Conservation (phyloP, 2,888 invertebrate genomes). For the Mystacides longicornis region DNA sequence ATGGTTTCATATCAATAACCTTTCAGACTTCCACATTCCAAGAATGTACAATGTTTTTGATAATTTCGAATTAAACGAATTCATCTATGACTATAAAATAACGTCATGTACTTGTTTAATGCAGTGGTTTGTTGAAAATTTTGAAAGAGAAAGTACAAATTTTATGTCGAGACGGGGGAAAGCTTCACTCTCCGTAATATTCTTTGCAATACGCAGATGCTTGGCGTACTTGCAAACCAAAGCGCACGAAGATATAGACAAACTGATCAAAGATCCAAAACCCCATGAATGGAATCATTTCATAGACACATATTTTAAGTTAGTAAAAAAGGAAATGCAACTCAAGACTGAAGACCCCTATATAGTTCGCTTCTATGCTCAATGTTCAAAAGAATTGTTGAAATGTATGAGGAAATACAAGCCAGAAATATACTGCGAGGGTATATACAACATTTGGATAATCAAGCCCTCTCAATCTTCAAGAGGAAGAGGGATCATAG, state of each 20-base stretch:
- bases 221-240: slow-evolving; percentile 53
- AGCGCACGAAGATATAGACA: slow-evolving; percentile 60
- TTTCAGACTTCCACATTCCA: slow-evolving; percentile 62
- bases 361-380: slow-evolving; percentile 36
- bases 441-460: slow-evolving; percentile 81
- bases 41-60: slow-evolving; percentile 60
- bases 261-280: slow-evolving; percentile 34
- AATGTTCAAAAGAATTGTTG: slow-evolving; percentile 49
- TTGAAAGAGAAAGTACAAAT: slow-evolving; percentile 35
- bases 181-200: slow-evolving; percentile 50
- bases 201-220: slow-evolving; percentile 65
- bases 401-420: slow-evolving; percentile 51
- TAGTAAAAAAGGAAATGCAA: slow-evolving; percentile 51
- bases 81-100: slow-evolving; percentile 65
- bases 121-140: slow-evolving; percentile 48
- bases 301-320: slow-evolving; percentile 56
- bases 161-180: slow-evolving; percentile 47
- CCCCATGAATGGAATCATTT: slow-evolving; percentile 62
- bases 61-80: slow-evolving; percentile 49
- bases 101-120: slow-evolving; percentile 73
- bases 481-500: slow-evolving; percentile 74
- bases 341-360: slow-evolving; percentile 40
- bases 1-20: slow-evolving; percentile 55
- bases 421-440: slow-evolving; percentile 65
- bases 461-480: slow-evolving; percentile 79